phyloP scores from a whole-genome alignment of 1,140 invertebrate species.

The Drosophila azteca region DNA sequence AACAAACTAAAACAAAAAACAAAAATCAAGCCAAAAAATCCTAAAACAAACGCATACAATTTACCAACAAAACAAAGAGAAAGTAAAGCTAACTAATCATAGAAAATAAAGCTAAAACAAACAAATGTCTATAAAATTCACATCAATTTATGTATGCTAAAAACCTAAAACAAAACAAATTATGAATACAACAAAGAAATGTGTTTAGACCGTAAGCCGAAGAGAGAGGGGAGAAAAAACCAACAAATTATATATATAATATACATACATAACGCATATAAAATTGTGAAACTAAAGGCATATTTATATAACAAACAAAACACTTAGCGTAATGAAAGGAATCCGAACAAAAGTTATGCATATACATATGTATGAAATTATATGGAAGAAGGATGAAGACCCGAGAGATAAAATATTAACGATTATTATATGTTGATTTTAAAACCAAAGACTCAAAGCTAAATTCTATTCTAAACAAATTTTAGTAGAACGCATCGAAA shows the following conservation, averaged over 20 bases:
- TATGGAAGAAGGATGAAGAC: slow-evolving; percentile 34
- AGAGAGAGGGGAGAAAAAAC: slow-evolving; percentile 27
- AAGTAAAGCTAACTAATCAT: slow-evolving; percentile 69
- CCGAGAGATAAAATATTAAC: slow-evolving; percentile 38
- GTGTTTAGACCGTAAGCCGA: slow-evolving; percentile 69
- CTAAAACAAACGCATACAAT: slow-evolving; percentile 49
- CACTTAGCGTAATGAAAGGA: slow-evolving; percentile 45
- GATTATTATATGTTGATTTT: slow-evolving; percentile 70
- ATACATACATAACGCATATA: slow-evolving; percentile 42
- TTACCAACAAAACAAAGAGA: slow-evolving; percentile 54
- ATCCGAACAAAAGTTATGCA: slow-evolving; percentile 25
- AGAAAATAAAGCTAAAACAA: slow-evolving; percentile 53
- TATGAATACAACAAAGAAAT: slow-evolving; percentile 62
- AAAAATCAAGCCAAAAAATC: slow-evolving; percentile 66
- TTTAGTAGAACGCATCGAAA: slow-evolving; percentile 49
- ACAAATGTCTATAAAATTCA: slow-evolving; percentile 57
- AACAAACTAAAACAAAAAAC: slow-evolving; percentile 14
- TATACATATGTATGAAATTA: slow-evolving; percentile 28
- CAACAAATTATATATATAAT: slow-evolving; percentile 51
- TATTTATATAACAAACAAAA: slow-evolving; percentile 38
- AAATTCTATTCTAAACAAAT: slow-evolving; percentile 48
- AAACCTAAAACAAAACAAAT: slow-evolving; percentile 40
- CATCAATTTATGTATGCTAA: slow-evolving; percentile 62
- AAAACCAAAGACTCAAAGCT: slow-evolving; percentile 80
- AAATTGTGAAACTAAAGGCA: slow-evolving; percentile 55